phyloP scores from a whole-genome alignment of 2,113 vertebrate genomes.

The Dasyornis broadbenti region DNA sequence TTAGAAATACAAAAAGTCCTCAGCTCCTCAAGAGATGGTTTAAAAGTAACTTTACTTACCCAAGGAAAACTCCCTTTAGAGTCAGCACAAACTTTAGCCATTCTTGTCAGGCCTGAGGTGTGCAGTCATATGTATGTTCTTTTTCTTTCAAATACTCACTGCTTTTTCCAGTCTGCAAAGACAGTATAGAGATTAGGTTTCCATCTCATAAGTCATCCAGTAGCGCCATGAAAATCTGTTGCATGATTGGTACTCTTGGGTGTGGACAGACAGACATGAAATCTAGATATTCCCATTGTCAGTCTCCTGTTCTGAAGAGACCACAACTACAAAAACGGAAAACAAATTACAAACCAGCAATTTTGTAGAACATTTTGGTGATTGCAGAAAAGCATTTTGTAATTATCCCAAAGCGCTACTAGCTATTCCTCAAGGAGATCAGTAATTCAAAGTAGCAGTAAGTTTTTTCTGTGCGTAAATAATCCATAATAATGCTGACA shows the following conservation, averaged over 20 bases:
- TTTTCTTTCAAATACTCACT: neutral
- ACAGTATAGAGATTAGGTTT: neutral
- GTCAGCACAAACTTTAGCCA: neutral
- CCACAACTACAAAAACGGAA: neutral
- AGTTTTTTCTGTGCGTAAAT: constrained; percentile 37
- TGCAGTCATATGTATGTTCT: neutral
- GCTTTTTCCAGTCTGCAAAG: neutral
- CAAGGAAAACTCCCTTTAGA: neutral
- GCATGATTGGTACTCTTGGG: neutral
- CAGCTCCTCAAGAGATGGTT: neutral
- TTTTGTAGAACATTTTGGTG: constrained; percentile 19
- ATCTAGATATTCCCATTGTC: neutral
- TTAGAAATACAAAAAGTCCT: neutral
- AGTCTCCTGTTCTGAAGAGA: neutral
- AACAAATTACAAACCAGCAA: constrained; percentile 15
- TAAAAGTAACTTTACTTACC: neutral
- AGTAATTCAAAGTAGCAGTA: constrained; percentile 40
- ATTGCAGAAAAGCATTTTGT: constrained; percentile 23
- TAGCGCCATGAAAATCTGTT: neutral
- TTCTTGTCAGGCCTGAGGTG: neutral
- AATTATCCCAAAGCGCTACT: neutral
- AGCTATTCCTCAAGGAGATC: constrained; percentile 33
- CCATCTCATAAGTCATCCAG: neutral
- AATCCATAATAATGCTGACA: constrained; percentile 33
- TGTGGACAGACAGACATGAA: neutral